Conservation (phyloP, 2,888 invertebrate genomes). For the Acanthosepion pharaonis region DNA sequence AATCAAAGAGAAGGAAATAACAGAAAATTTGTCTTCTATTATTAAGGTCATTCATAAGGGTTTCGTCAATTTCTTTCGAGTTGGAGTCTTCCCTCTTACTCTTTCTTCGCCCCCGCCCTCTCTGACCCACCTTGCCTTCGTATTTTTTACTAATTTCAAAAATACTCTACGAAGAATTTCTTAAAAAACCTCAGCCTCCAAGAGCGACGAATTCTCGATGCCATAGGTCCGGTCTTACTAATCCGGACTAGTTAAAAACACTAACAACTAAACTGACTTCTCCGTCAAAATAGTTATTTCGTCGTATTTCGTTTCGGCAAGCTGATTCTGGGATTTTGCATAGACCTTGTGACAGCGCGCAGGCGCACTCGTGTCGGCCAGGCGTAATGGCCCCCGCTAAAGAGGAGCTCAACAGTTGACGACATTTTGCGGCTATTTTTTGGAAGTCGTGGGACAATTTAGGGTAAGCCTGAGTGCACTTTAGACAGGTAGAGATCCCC, state of each 20-base stretch:
- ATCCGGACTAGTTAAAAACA: constrained; percentile 22
- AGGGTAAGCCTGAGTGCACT: constrained; percentile 34
- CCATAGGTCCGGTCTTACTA: not conserved
- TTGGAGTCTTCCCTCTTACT: not conserved
- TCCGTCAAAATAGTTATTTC: constrained; percentile 20
- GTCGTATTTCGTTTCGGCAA: not conserved
- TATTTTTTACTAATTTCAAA: not conserved
- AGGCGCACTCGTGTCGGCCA: constrained; percentile 46
- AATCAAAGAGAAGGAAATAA: not conserved
- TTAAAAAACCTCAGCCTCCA: not conserved
- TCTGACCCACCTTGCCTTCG: not conserved
- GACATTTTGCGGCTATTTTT: constrained; percentile 37
- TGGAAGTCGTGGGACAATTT: constrained; percentile 37
- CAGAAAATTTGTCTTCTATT: not conserved
- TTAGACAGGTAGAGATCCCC: not conserved
- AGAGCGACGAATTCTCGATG: not conserved
- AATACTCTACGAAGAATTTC: not conserved
- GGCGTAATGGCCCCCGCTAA: constrained; percentile 38
- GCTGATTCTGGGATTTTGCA: not conserved
- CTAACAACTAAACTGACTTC: constrained; percentile 12
- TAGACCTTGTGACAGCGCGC: not conserved
- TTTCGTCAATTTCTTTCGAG: constrained; percentile 33
- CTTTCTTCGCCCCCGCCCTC: not conserved
- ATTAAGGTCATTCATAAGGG: not conserved
- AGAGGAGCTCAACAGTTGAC: constrained; percentile 44